Base-by-base conservation (phyloP, 2,113 vertebrate species). In the Pipa parva region DNA sequence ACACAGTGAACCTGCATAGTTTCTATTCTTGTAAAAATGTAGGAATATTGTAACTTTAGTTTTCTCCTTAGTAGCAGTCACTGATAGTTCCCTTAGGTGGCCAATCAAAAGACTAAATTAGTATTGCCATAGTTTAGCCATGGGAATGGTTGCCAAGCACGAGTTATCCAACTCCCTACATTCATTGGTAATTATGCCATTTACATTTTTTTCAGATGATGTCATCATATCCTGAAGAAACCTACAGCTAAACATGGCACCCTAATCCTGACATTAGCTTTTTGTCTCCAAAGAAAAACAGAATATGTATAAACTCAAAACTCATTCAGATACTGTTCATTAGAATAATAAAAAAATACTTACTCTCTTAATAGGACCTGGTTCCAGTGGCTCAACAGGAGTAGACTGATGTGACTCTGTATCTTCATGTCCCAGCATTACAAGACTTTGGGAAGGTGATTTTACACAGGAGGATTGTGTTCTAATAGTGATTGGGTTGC, bases 161-260 rank as follows among this genome's bases (percentile, higher is more conserved):
- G 36, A 49, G 21, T 50, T 42, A 31, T 20, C 2, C 33, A 20
- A n/a, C 11, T 67, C 55, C 29, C 18, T 42, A 48, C 17, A 66
- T 26, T 26, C 48, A 42, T 18, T 15, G n/a, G n/a, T n/a, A n/a
- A n/a, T n/a, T n/a, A n/a, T n/a, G n/a, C n/a, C n/a, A n/a, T n/a
- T n/a, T n/a, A n/a, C n/a, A n/a, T n/a, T n/a, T 3, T 18, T 66
- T 67, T 59, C 64, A 59, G 9, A 26, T 20, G 42, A 24, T 67
- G 64, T 21, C 64, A 59, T 67, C 64, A 67, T 20, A 24, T 21
- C 42, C 24, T 13, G 42, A 9, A 50, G 64, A 55, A 21, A 37
- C 26, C 42, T 67, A 50, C 59, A 21, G 55, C 55, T 59, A 58
- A 28, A 31, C 13, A n/a, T 33, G 63, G 48, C 46, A 66, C n/a